These are phyloP conservation scores for Coluber constrictor DNA, from an alignment of 2,797 vertebrate species.

Conservation along the genomic window DNA sequence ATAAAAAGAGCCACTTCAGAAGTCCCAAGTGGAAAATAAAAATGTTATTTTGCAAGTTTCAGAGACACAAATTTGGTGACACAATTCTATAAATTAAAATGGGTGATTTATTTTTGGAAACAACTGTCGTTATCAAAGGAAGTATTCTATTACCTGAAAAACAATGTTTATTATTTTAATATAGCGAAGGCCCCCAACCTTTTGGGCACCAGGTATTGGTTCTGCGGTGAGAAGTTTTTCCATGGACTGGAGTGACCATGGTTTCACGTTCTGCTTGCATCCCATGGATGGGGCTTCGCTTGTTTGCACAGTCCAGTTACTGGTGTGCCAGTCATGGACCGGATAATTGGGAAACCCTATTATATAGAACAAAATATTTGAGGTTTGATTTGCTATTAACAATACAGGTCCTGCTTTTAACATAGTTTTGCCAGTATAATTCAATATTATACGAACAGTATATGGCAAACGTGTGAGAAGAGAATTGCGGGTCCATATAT, in stretches of 20 bases:
- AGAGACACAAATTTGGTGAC: background rate
- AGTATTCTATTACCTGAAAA: background rate
- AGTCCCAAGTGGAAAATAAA: background rate
- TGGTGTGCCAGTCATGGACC: no score
- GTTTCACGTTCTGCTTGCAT: no score
- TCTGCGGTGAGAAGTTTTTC: no score
- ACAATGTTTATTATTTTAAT: background rate
- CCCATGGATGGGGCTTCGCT: no score
- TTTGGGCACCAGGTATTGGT: no score
- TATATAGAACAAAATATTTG: background rate
- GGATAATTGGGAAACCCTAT: no score
- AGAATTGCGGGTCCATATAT: background rate
- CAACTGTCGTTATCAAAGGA: background rate
- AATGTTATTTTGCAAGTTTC: fast-evolving
- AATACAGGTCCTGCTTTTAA: background rate
- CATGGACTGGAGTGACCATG: no score
- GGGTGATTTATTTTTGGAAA: background rate
- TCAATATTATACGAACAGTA: background rate
- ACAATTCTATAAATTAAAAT: background rate
- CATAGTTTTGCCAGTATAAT: background rate
- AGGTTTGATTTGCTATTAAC: background rate
- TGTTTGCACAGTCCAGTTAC: no score
- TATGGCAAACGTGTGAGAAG: background rate
- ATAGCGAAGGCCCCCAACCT: no score
- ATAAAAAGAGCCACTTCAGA: conserved; percentile 25